Base-by-base conservation (phyloP, 1,140 invertebrate genomes). In the Drosophila nikananu region DNA sequence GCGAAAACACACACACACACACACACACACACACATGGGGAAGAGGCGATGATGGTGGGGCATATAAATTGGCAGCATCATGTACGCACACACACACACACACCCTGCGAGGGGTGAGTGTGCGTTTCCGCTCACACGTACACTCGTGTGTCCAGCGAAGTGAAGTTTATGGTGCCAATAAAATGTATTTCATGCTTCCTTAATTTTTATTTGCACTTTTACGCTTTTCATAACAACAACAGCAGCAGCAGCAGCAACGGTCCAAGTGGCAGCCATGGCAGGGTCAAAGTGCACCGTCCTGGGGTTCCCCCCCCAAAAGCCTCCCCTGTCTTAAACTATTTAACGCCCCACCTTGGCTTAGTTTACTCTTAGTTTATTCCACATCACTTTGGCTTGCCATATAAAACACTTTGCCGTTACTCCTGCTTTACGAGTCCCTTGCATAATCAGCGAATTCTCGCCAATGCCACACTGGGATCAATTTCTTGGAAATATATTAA, bases 131-230 rank as follows among this genome's bases (percentile, higher is more conserved):
- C 79, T 81, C 72, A 79, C 84, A 87, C 87, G 83, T 82, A 86
- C 91, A 91, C 90, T 91, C 86, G 84, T 90, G 86, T 92, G 91
- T 92, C 91, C 91, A 92, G 89, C 91, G 80, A 92, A 92, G 91
- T 92, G 91, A 86, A 92, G 91, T 92, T 92, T 92, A 92, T 92
- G 87, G 91, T 80, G 91, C 91, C 91, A 92, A 92, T 92, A 92
- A 92, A 92, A 92, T 92, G 91, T 92, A 92, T 92, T 92, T 92
- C 91, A 92, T 92, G 91, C 87, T 92, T 92, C 91, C 91, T 92
- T 92, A 92, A 92, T 92, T 92, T 92, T 92, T 92, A 92, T 92
- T 86, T 87, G 80, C 79, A 86, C 87, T 91, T 92, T 90, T 81
- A 89, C 84, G 84, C 84, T 89, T 84, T 80, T 81, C 78, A 61